These are phyloP conservation scores for Ladona fulva DNA, from an alignment of 1,140 invertebrate genomes.

Conservation along the genomic window DNA sequence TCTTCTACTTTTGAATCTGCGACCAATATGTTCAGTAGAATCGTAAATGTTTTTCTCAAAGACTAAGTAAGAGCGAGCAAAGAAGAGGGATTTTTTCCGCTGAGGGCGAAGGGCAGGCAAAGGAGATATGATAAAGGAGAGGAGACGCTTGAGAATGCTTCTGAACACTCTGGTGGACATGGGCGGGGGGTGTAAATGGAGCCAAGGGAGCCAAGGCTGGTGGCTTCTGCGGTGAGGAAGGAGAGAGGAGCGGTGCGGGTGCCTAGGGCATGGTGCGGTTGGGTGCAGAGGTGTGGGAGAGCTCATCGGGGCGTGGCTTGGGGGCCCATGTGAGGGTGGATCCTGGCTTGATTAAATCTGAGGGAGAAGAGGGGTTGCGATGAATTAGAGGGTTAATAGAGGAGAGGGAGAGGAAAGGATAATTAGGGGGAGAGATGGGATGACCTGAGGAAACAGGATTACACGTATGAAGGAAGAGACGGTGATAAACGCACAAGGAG, in stretches of 20 bases:
- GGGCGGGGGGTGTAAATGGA: not conserved
- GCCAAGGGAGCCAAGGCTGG: not conserved
- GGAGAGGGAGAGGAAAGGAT: not conserved
- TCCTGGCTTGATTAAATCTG: not conserved
- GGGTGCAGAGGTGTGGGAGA: not conserved
- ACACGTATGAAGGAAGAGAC: not conserved
- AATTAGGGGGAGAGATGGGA: not conserved
- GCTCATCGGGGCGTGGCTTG: not conserved
- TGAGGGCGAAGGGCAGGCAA: not conserved
- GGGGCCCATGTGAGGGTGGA: not conserved
- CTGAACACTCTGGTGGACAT: not conserved
- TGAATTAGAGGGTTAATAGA: not conserved
- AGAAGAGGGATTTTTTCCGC: not conserved
- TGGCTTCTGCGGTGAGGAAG: constrained; percentile 1
- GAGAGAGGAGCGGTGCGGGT: not conserved
- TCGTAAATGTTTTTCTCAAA: too few species aligned
- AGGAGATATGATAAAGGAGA: not conserved
- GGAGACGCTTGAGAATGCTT: not conserved
- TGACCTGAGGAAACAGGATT: constrained; percentile 4
- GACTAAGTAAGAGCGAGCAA: too few species aligned
- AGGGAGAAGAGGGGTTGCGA: not conserved
- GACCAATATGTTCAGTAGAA: too few species aligned
- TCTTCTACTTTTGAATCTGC: too few species aligned
- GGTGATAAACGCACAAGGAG: not conserved
- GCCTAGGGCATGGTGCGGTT: constrained; percentile 5